Conservation (phyloP, 1,140 invertebrate genomes). For the Aphelenchoides besseyi region DNA sequence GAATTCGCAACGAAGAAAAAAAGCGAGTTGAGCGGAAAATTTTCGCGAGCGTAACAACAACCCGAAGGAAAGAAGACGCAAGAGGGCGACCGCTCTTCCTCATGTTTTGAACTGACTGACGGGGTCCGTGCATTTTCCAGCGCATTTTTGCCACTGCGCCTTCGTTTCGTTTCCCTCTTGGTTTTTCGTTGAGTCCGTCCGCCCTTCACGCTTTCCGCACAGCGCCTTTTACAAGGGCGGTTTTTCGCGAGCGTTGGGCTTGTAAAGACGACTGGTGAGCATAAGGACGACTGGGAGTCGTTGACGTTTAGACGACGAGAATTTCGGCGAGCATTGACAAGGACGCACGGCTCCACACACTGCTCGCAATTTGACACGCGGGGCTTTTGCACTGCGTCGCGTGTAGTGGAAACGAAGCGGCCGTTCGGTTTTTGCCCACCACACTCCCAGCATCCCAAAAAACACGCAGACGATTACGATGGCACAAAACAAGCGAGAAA, state of each 20-base stretch:
- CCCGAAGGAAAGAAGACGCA: not conserved
- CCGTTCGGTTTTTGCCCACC: not conserved
- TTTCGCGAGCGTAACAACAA: not conserved
- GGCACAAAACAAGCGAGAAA: not conserved
- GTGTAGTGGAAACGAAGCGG: not conserved
- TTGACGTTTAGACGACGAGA: not conserved
- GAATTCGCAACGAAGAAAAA: conserved; percentile 3
- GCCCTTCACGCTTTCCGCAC: too few species aligned
- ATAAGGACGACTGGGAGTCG: too few species aligned
- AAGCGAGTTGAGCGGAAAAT: not conserved
- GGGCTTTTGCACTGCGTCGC: not conserved
- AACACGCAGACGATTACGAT: not conserved
- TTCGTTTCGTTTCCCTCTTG: too few species aligned
- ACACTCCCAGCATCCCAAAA: not conserved
- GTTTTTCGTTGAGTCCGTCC: too few species aligned
- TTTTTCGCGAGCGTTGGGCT: too few species aligned
- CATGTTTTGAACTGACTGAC: not conserved
- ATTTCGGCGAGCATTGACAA: not conserved
- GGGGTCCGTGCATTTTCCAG: too few species aligned
- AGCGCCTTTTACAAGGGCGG: too few species aligned
- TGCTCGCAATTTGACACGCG: not conserved
- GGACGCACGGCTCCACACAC: not conserved
- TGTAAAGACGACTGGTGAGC: too few species aligned
- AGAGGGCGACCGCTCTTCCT: not conserved
- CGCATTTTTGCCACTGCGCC: too few species aligned